Base-by-base conservation (phyloP, 1,140 invertebrate genomes). In the Drosophila ogumai region DNA sequence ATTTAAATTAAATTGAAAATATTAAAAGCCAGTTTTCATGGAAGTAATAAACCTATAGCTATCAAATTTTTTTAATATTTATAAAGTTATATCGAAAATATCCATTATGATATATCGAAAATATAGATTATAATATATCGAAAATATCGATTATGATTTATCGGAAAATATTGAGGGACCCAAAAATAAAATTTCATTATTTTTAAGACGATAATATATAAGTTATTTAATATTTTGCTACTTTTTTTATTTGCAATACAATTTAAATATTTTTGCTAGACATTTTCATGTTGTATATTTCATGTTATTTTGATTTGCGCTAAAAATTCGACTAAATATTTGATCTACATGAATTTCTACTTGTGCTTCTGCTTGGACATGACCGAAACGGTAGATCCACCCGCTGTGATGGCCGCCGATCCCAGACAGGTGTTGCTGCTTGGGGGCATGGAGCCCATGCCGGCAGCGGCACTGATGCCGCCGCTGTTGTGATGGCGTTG, bases 361-460 rank as follows among this genome's bases (percentile, higher is more conserved):
- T 88, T 88, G 74, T 88, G 84, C 77, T 90, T 88, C 32, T 90
- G 84, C 77, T 88, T 88, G 32, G 85, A 74, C 61, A 85, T 34
- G 25, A 61, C n/a, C n/a, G 74, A 71, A 6, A 54, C 73, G 17
- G 41, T 44, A 4, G 84, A 46, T 1, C 84, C 58, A 12, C 52
- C 52, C 34, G 56, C 25, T 3, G 57, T 12, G 0, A 43, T 43
- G 10, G 32, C 50, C 3, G 61, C 47, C 22, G 34, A 22, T 0
- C 71, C 67, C 22, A 72, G 41, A 8, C 76, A 74, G n/a, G 64
- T 81, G 61, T 36, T 90, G 31, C 28, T 79, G 43, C 58, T 64
- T 17, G 58, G 74, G 17, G 68, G 41, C 43, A 79, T 8, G 8
- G 49, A 25, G 1, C 52, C 34, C 13, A 55, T 15, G 19, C 75